Conservation (phyloP, 2,113 vertebrate species). For the Petrocephalus microphthalmus region DNA sequence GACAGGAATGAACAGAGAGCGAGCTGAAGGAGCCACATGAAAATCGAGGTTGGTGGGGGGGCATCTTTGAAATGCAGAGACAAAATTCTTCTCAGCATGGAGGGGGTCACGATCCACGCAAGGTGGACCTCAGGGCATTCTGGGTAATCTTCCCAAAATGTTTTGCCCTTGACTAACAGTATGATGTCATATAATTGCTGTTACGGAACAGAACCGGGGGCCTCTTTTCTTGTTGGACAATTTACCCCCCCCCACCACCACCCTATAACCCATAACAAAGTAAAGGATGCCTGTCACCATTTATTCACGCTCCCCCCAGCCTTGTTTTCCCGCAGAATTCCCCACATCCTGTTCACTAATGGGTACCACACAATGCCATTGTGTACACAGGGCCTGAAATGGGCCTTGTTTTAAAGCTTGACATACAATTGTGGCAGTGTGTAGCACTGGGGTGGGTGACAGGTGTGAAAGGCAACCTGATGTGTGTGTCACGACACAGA, state of each 20-base stretch:
- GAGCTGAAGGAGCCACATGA: not conserved
- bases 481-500: not conserved
- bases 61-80: not conserved
- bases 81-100: not conserved
- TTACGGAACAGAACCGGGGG: not conserved
- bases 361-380: conserved; percentile 10
- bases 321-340: not conserved
- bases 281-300: conserved; percentile 1
- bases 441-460: not conserved
- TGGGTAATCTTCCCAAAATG: not conserved
- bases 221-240: not conserved
- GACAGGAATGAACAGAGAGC: not conserved
- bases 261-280: not conserved
- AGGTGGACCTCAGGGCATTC: not conserved
- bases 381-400: conserved; percentile 4
- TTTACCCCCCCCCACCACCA: not conserved
- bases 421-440: not conserved
- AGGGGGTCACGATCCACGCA: not conserved
- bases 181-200: not conserved
- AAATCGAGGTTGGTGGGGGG: not conserved
- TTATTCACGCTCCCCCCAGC: not conserved
- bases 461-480: conserved; percentile 15
- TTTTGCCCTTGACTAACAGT: not conserved
- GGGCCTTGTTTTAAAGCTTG: not conserved
- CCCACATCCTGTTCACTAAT: conserved; percentile 13